phyloP scores from a whole-genome alignment of 2,113 vertebrate genomes.

The Sceloporus tristichus region DNA sequence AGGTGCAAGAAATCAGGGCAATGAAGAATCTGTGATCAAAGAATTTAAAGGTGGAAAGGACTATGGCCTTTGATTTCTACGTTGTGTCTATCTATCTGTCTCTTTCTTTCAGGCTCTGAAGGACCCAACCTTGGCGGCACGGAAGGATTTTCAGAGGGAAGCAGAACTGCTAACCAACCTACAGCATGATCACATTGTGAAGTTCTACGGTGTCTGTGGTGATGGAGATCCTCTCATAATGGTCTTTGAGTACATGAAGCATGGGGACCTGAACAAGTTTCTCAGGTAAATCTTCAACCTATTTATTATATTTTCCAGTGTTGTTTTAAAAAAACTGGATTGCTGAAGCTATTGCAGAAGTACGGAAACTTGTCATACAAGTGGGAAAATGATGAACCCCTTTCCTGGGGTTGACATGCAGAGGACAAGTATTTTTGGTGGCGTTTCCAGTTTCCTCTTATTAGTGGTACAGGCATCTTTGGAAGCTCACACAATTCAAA shows the following conservation, averaged over 20 bases:
- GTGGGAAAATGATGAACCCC: background rate
- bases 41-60: background rate
- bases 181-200: conserved; percentile 97
- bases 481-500: background rate
- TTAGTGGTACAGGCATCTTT: background rate
- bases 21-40: background rate
- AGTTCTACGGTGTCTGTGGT: conserved; percentile 95
- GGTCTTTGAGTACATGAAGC: conserved; percentile 99
- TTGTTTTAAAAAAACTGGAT: too few relatives aligned
- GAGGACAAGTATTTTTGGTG: background rate
- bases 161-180: conserved; percentile 97
- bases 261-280: conserved; percentile 98
- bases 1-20: too few relatives aligned
- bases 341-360: background rate
- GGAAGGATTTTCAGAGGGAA: conserved; percentile 98
- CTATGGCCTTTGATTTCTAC: background rate
- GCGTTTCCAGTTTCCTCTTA: background rate
- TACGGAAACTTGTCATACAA: conserved; percentile 28
- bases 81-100: background rate
- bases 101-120: conserved; percentile 87
- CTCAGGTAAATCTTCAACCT: conserved; percentile 81
- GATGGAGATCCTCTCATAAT: conserved; percentile 98
- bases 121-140: conserved; percentile 92
- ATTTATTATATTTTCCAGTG: too few relatives aligned
- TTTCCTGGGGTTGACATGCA: background rate